phyloP scores from a whole-genome alignment of 2,888 invertebrate species.

The Mythimna lalbum region DNA sequence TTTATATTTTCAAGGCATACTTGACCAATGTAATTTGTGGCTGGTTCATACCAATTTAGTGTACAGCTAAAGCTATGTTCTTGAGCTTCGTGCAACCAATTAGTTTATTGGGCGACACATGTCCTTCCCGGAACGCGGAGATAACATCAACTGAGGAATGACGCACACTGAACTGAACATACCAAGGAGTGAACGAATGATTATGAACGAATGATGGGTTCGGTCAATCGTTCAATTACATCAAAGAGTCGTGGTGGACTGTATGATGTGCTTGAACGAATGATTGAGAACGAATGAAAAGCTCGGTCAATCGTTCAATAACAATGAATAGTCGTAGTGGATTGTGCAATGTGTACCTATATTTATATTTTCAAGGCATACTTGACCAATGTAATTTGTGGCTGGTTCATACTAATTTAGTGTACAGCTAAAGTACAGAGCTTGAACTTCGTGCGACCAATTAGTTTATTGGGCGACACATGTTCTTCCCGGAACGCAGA shows the following conservation, averaged over 20 bases:
- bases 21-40: no score
- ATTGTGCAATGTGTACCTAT: no score
- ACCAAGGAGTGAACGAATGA: slow-evolving; percentile 31
- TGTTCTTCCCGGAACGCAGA: slow-evolving; percentile 86
- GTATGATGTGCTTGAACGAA: no score
- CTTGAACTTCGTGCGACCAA: slow-evolving; percentile 85
- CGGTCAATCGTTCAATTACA: slow-evolving; percentile 54
- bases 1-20: no score
- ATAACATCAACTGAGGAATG: slow-evolving; percentile 79
- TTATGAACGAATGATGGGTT: not conserved
- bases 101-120: slow-evolving; percentile 89
- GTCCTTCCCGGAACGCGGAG: slow-evolving; percentile 86
- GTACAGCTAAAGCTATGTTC: slow-evolving; percentile 67
- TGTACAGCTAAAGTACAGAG: slow-evolving; percentile 67
- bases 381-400: no score
- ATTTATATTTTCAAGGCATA: no score
- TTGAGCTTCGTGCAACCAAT: slow-evolving; percentile 86
- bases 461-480: slow-evolving; percentile 90
- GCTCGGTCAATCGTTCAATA: no score
- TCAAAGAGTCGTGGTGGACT: no score
- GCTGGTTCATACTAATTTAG: no score
- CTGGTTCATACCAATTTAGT: no score
- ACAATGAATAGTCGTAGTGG: no score
- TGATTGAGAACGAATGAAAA: no score
- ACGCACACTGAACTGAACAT: slow-evolving; percentile 53